These are phyloP conservation scores for Caenorhabditis becei DNA, from an alignment of 2,888 invertebrate genomes.

Conservation along the genomic window DNA sequence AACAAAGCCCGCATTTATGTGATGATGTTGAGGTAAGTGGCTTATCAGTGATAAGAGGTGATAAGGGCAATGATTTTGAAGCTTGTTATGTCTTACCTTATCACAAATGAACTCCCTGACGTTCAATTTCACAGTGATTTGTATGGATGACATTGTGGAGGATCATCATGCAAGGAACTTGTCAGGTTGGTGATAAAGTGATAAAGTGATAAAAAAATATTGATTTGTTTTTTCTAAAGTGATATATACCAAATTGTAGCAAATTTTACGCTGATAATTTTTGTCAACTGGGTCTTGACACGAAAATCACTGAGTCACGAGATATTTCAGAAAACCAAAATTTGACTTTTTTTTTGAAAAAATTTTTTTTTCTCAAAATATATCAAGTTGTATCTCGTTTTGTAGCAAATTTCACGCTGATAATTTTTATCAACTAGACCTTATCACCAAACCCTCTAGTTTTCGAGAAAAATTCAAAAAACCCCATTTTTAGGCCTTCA, in stretches of 20 bases:
- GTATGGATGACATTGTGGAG: conserved; percentile 47
- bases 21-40: conserved; percentile 18
- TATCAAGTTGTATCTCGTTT: not conserved
- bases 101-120: conserved; percentile 33
- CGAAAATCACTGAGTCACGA: not conserved
- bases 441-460: not conserved
- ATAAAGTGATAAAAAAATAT: no score
- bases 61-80: not conserved
- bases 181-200: not conserved
- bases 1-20: conserved; percentile 13
- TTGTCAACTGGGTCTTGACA: not conserved
- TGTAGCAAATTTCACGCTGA: not conserved
- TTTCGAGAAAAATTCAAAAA: not conserved
- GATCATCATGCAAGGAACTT: conserved; percentile 6
- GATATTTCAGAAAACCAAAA: not conserved
- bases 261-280: conserved; percentile 1
- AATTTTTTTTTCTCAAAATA: not conserved
- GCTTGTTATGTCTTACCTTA: conserved; percentile 18
- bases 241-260: not conserved
- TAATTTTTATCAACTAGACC: not conserved
- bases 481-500: conserved; percentile 6
- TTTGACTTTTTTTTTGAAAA: not conserved
- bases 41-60: not conserved
- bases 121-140: conserved; percentile 49
- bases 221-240: no score